Evolutionary conservation across 2,797 vertebrate species (phyloP).

Genomic region (Melanogrammus aeglefinus): DNA sequence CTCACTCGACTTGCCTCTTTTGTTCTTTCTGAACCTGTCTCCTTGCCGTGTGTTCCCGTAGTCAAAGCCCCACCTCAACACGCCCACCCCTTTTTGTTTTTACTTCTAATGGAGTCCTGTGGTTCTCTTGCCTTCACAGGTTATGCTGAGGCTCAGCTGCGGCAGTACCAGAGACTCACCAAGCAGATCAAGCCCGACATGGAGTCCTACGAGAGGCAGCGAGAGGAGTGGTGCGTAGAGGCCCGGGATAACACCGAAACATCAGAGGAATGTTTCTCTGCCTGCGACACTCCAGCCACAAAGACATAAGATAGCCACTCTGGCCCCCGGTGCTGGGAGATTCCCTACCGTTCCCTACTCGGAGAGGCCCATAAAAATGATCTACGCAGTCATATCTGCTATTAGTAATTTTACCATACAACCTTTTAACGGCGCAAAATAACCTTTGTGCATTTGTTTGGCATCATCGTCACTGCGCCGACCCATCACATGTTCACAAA

Average conservation of each 20-base stretch:
- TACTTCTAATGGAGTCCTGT: neutral
- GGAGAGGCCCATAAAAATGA: constrained; percentile 9
- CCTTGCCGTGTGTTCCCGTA: constrained; percentile 62
- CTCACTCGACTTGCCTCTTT: neutral
- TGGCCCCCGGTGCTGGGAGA: neutral
- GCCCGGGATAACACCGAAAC: neutral
- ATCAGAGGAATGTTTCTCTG: neutral
- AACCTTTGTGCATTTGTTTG: constrained; percentile 25
- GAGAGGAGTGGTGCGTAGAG: constrained; percentile 80
- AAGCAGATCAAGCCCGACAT: constrained; percentile 93
- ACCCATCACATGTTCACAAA: constrained; percentile 62
- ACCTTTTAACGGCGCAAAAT: constrained; percentile 41
- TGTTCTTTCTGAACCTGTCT: constrained; percentile 49
- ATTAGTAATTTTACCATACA: constrained; percentile 32
- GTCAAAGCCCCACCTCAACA: constrained; percentile 38
- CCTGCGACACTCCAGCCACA: neutral
- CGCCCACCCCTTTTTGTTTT: neutral
- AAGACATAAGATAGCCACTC: neutral
- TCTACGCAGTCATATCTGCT: constrained; percentile 1
- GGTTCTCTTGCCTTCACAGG: constrained; percentile 65
- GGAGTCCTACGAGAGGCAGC: constrained; percentile 83
- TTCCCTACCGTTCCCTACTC: neutral
- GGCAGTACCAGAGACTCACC: constrained; percentile 93
- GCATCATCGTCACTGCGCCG: constrained; percentile 16
- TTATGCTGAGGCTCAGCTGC: constrained; percentile 91